Evolutionary conservation across 2,888 invertebrate genomes (phyloP).

Genomic region (Amiota minor): DNA sequence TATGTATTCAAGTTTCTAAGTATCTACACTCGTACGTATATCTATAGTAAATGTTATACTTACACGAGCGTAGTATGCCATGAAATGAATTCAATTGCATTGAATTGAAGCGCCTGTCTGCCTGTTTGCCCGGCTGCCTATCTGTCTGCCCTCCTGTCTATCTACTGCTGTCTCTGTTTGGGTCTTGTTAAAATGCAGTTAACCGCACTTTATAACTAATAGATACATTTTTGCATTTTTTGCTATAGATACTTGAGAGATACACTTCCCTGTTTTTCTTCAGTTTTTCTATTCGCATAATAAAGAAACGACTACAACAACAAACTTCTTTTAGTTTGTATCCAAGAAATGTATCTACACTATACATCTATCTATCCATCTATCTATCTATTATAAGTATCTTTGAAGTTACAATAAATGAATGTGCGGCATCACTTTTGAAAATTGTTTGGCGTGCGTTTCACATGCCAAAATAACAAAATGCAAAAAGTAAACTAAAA

Average conservation of each 20-base stretch:
- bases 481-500: background rate
- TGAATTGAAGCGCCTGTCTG: background rate
- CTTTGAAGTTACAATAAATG: background rate
- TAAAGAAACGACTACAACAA: no score
- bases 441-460: constrained; percentile 40
- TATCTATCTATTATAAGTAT: no score
- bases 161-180: no score
- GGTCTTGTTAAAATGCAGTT: constrained; percentile 50
- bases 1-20: no score
- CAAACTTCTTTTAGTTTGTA: no score
- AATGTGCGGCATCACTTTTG: constrained; percentile 20
- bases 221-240: constrained; percentile 47
- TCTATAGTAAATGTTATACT: background rate
- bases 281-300: background rate
- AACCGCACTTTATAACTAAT: constrained; percentile 59
- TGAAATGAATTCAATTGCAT: background rate
- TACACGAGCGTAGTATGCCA: no score
- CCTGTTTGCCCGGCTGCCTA: background rate
- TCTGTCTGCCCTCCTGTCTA: background rate
- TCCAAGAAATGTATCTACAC: no score
- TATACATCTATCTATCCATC: no score
- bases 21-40: background rate
- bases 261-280: background rate
- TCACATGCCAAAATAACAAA: constrained; percentile 25
- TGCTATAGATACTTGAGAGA: constrained; percentile 6